These are phyloP conservation scores for Jordanella pulchra DNA, from an alignment of 2,797 vertebrate species.

Conservation along the genomic window DNA sequence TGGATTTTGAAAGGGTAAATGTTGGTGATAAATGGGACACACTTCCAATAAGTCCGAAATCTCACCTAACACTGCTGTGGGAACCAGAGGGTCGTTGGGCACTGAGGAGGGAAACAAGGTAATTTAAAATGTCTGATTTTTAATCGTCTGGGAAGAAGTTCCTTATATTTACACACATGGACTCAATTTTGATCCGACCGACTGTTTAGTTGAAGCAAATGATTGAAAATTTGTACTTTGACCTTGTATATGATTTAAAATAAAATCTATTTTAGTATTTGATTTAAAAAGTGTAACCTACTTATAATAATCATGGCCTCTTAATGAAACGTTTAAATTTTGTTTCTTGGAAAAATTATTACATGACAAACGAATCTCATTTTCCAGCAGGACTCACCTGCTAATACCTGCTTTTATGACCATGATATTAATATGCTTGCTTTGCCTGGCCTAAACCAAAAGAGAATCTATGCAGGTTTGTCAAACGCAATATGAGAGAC, in stretches of 20 bases:
- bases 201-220: neutral
- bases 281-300: neutral
- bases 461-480: too few relatives aligned
- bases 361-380: neutral
- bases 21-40: slow-evolving; percentile 75
- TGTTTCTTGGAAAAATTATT: neutral
- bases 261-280: neutral
- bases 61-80: slow-evolving; percentile 99
- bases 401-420: too few relatives aligned
- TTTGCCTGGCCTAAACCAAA: too few relatives aligned
- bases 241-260: neutral
- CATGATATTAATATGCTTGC: too few relatives aligned
- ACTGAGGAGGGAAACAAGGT: slow-evolving; percentile 85
- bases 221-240: neutral
- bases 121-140: slow-evolving; percentile 25
- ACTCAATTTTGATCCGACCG: neutral
- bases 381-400: too few relatives aligned
- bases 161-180: neutral
- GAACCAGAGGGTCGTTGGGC: slow-evolving; percentile 98
- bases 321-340: neutral
- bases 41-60: slow-evolving; percentile 59
- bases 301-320: neutral
- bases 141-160: slow-evolving; percentile 6
- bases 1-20: slow-evolving; percentile 59
- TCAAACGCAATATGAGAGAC: too few relatives aligned